phyloP scores from a whole-genome alignment of 2,113 vertebrate species.

The Columba janthina region DNA sequence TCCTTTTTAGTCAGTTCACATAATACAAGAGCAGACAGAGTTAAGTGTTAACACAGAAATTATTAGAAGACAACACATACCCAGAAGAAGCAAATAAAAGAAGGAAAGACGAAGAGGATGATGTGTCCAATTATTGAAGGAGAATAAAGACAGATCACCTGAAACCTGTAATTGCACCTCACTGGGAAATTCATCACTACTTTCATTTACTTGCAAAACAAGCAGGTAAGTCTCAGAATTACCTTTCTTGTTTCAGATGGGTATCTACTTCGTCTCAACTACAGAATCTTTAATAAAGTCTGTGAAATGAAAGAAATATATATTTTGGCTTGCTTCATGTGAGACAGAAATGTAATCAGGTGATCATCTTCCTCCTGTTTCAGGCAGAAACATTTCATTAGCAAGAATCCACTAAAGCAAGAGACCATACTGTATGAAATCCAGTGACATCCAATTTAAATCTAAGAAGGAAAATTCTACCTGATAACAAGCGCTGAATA shows the following conservation, averaged over 20 bases:
- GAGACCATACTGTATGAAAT: neutral
- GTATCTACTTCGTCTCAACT: neutral
- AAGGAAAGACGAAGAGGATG: neutral
- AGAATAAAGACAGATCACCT: neutral
- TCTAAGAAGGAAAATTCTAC: neutral
- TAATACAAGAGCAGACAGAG: neutral
- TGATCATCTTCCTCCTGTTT: neutral
- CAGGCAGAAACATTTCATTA: slow-evolving; percentile 7
- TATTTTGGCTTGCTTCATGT: neutral
- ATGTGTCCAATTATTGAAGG: neutral
- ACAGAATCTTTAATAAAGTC: neutral
- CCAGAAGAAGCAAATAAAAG: neutral
- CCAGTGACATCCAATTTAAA: neutral
- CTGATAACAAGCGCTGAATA: neutral
- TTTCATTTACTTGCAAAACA: neutral
- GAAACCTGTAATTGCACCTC: neutral
- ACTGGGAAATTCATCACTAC: neutral
- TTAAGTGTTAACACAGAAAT: neutral
- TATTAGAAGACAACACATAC: neutral
- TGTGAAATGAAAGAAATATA: neutral
- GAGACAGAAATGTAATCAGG: slow-evolving; percentile 4
- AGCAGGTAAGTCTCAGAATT: neutral
- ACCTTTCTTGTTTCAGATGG: neutral
- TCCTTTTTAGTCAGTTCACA: neutral
- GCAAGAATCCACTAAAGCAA: neutral